A percentile compares a stretch with the other conserved stretches of the same genome.
phyloP scores from a whole-genome alignment of 2,797 vertebrate genomes.

The Hoplostethus atlanticus region DNA sequence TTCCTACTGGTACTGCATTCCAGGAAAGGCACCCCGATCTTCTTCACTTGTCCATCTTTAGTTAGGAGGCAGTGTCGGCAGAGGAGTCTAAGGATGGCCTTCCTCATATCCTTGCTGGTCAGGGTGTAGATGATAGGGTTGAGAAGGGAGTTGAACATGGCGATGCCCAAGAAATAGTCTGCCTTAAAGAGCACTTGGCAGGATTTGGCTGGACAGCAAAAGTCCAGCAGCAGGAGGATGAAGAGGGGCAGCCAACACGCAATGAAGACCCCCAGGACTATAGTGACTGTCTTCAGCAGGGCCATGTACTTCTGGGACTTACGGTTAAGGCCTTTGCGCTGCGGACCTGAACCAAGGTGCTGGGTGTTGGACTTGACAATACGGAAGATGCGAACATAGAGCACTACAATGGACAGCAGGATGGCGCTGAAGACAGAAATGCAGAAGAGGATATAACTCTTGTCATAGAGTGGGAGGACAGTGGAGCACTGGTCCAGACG shows the following conservation, averaged over 20 bases:
- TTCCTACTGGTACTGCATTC: conserved; percentile 89
- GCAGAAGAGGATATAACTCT: conserved; percentile 91
- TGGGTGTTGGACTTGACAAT: conserved; percentile 89
- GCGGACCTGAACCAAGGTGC: conserved; percentile 67
- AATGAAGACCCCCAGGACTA: conserved; percentile 91
- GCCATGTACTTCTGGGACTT: conserved; percentile 90
- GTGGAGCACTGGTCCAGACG: conserved; percentile 88
- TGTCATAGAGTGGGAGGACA: conserved; percentile 90
- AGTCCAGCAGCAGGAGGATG: conserved; percentile 89
- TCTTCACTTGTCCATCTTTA: conserved; percentile 83
- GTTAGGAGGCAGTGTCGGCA: conserved; percentile 84
- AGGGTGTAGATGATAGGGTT: conserved; percentile 95
- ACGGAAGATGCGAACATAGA: conserved; percentile 90
- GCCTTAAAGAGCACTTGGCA: conserved; percentile 88
- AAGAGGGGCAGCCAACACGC: conserved; percentile 92
- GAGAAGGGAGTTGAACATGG: conserved; percentile 92
- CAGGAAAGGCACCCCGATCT: conserved; percentile 84
- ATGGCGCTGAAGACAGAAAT: conserved; percentile 86
- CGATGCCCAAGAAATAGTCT: conserved; percentile 91
- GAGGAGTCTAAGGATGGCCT: conserved; percentile 86
- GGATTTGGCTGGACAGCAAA: conserved; percentile 77
- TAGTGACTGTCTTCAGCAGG: conserved; percentile 90
- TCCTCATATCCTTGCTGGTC: conserved; percentile 91
- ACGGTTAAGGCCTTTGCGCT: conserved; percentile 78
- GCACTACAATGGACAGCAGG: conserved; percentile 88